Conservation (phyloP, 2,888 invertebrate genomes). For the Dicranocentrus wangi region DNA sequence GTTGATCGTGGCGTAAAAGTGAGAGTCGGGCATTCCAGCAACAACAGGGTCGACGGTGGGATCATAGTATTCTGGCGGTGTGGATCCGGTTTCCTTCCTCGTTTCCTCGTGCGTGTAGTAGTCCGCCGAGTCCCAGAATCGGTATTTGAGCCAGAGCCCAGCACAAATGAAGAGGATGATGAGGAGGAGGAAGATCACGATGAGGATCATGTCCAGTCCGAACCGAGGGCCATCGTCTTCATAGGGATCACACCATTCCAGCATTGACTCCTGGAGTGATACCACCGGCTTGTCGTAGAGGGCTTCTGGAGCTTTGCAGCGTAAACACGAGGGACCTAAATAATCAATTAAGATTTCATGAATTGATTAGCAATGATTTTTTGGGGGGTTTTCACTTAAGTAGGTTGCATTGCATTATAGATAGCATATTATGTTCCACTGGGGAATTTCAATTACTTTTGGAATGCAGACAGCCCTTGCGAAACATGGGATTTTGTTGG, state of each 20-base stretch:
- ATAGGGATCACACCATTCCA: constrained; percentile 77
- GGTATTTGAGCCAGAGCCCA: constrained; percentile 78
- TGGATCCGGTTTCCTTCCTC: constrained; percentile 74
- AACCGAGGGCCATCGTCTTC: constrained; percentile 77
- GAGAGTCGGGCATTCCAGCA: constrained; percentile 57
- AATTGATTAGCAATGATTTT: background rate
- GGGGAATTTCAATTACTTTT: constrained; percentile 63
- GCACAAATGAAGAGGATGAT: constrained; percentile 77
- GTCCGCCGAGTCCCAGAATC: constrained; percentile 80
- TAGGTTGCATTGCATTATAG: too few relatives aligned
- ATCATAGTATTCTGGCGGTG: constrained; percentile 66
- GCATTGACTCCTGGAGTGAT: constrained; percentile 75
- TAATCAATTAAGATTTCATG: background rate
- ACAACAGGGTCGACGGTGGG: constrained; percentile 58
- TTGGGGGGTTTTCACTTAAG: too few relatives aligned
- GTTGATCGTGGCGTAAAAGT: constrained; percentile 61
- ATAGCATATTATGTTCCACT: too few relatives aligned
- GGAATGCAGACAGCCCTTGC: constrained; percentile 62
- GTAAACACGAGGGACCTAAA: constrained; percentile 75
- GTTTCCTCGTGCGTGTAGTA: constrained; percentile 89
- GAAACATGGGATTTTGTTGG: constrained; percentile 62
- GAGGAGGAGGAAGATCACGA: constrained; percentile 77
- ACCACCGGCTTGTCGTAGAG: constrained; percentile 77
- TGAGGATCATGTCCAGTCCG: constrained; percentile 78
- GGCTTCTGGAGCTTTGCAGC: constrained; percentile 79